Evolutionary conservation across 2,113 vertebrate genomes (phyloP), one percentile per base, ranked within the genome.

Genomic region (Silurus asotus): DNA sequence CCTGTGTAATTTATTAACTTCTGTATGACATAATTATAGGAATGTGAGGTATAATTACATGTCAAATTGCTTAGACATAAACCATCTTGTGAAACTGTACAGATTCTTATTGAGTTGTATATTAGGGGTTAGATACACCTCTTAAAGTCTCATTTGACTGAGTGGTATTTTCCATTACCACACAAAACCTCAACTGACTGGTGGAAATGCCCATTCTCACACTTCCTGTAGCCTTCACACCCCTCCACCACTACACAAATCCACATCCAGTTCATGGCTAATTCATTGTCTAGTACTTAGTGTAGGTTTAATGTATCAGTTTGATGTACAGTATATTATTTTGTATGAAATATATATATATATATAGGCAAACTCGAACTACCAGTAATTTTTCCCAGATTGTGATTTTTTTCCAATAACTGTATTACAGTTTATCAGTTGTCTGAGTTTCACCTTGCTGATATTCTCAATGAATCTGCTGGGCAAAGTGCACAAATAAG

Each of bases 181-280:
- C 93, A 95, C 93, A 93, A 91, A 95, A 93, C 93, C 93, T 95
- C 93, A 93, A 94, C 94, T 93, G 92, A 94, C 92, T 90, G 92
- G 93, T 93, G 91, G 93, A 92, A 92, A 90, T 92, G 14, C 69
- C 59, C 85, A 87, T 90, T 92, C 88, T 90, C 61, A 75, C 45
- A 67, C n/a, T 85, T 83, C 64, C 74, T 81, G 45, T 64, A 23
- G 19, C n/a, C 51, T 62, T 59, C 56, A 61, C 7, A 62, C 28
- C 19, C 4, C 58, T 55, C 51, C n/a, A 55, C 14, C 64, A 1
- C 84, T 88, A 49, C 48, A 8, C 6, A 67, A 82, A 64, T 83
- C 53, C 25, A 45, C 28, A 37, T 10, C 48, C 56, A 28, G 8
- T 62, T 76, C 3, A 6, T 70, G 49, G 56, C 45, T 64, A 84